Conservation (phyloP, 1,140 invertebrate genomes). For the Lepidotrigona ventralis region DNA sequence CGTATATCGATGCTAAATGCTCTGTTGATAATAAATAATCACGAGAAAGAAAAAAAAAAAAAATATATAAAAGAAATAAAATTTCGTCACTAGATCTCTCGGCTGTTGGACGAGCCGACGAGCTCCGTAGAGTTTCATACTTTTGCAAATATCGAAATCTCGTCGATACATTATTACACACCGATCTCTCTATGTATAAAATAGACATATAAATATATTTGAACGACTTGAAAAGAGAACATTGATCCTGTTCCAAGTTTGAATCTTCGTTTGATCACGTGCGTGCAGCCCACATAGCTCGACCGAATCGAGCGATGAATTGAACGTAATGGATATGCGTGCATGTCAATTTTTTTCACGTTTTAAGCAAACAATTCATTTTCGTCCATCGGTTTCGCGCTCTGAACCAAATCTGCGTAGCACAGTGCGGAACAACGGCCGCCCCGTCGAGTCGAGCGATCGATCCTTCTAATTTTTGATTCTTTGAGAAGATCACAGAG, state of each 20-base stretch:
- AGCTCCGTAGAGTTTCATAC: constrained; percentile 78
- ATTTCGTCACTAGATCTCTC: constrained; percentile 73
- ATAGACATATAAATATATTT: constrained; percentile 52
- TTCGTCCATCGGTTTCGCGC: constrained; percentile 29
- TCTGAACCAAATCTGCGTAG: background rate
- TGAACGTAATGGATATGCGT: constrained; percentile 15
- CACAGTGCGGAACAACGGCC: no score
- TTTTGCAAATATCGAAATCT: constrained; percentile 78
- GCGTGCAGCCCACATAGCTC: constrained; percentile 14
- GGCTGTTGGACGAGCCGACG: constrained; percentile 57
- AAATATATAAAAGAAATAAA: constrained; percentile 1
- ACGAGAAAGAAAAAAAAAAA: constrained; percentile 30
- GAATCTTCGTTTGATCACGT: constrained; percentile 43
- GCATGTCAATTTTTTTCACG: constrained; percentile 9
- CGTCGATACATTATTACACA: constrained; percentile 63
- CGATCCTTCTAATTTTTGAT: background rate
- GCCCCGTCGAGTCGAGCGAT: constrained; percentile 7
- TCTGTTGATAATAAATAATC: constrained; percentile 71
- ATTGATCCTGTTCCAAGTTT: constrained; percentile 36
- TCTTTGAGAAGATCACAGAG: background rate
- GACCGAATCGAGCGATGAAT: constrained; percentile 11
- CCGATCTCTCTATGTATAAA: constrained; percentile 68
- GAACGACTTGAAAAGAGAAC: constrained; percentile 20
- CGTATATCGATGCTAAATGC: constrained; percentile 60
- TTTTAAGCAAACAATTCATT: background rate